These are phyloP conservation scores for Aethina tumida DNA, from an alignment of 1,140 invertebrate genomes.

Conservation along the genomic window DNA sequence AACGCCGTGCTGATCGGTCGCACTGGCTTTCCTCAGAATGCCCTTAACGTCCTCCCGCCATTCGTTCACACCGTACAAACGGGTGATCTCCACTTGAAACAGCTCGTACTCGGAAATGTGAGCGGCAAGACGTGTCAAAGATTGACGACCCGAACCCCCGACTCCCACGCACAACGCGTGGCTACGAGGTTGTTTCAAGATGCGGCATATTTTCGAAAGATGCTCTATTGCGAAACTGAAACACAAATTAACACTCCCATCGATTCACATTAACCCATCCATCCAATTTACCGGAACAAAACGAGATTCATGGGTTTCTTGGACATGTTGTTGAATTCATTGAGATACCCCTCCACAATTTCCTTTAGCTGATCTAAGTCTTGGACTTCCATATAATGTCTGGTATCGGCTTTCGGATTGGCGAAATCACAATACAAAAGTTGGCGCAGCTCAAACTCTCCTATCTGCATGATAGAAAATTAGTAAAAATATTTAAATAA, in stretches of 20 bases:
- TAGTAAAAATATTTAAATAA: conserved; percentile 2
- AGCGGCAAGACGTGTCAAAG: conserved; percentile 76
- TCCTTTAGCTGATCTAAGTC: conserved; percentile 72
- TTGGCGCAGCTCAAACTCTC: conserved; percentile 70
- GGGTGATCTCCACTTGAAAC: conserved; percentile 84
- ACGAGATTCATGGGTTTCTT: conserved; percentile 97
- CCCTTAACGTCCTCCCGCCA: conserved; percentile 86
- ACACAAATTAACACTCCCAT: background rate
- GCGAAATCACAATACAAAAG: conserved; percentile 93
- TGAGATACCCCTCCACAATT: conserved; percentile 83
- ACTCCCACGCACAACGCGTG: conserved; percentile 81
- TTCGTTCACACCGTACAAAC: conserved; percentile 70
- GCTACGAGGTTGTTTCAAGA: conserved; percentile 83
- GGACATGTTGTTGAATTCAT: conserved; percentile 92
- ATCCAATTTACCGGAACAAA: conserved; percentile 62
- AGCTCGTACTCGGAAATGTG: conserved; percentile 92
- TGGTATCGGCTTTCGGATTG: conserved; percentile 83
- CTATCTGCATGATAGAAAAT: conserved; percentile 41
- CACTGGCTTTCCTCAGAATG: conserved; percentile 69
- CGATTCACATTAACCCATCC: background rate
- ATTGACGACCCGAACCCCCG: conserved; percentile 87
- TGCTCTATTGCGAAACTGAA: conserved; percentile 86
- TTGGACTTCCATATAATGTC: conserved; percentile 79
- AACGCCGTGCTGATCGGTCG: conserved; percentile 77
- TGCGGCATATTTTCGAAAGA: conserved; percentile 81